These are phyloP conservation scores for Trichacis sp. DNA, from an alignment of 2,888 invertebrate genomes.

Conservation along the genomic window DNA sequence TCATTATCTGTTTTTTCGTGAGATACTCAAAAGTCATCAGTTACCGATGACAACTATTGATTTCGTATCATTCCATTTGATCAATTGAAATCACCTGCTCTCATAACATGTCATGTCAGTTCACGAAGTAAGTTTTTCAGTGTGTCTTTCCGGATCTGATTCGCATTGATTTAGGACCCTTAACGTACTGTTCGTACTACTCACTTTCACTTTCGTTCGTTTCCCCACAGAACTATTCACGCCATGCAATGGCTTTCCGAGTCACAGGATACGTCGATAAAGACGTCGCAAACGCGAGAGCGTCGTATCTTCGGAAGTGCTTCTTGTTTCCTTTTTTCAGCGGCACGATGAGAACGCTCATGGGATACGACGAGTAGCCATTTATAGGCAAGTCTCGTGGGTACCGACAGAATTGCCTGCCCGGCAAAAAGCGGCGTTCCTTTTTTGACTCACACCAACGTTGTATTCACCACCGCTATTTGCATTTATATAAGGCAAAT, in stretches of 20 bases:
- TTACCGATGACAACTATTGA: too few relatives aligned
- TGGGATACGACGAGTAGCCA: conserved; percentile 27
- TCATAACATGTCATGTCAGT: too few relatives aligned
- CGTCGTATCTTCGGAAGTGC: conserved; percentile 38
- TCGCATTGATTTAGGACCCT: too few relatives aligned
- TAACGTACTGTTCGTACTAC: not conserved
- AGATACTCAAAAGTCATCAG: too few relatives aligned
- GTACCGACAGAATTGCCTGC: conserved; percentile 36
- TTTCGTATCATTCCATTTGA: too few relatives aligned
- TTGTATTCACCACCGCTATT: conserved; percentile 29
- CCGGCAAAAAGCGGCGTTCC: conserved; percentile 30
- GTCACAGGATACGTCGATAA: conserved; percentile 33
- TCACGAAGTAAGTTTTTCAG: too few relatives aligned
- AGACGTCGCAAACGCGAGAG: conserved; percentile 40
- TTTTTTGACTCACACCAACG: conserved; percentile 23
- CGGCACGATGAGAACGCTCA: conserved; percentile 29
- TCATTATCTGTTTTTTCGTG: too few relatives aligned
- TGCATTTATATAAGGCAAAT: conserved; percentile 41
- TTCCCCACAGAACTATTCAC: conserved; percentile 35
- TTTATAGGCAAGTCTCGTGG: conserved; percentile 36
- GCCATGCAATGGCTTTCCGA: conserved; percentile 31
- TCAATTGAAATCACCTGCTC: too few relatives aligned
- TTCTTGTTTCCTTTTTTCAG: conserved; percentile 30
- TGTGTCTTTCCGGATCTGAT: too few relatives aligned
- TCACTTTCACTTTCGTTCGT: conserved; percentile 10